phyloP scores from a whole-genome alignment of 2,113 vertebrate genomes.

The Noctilio leporinus region DNA sequence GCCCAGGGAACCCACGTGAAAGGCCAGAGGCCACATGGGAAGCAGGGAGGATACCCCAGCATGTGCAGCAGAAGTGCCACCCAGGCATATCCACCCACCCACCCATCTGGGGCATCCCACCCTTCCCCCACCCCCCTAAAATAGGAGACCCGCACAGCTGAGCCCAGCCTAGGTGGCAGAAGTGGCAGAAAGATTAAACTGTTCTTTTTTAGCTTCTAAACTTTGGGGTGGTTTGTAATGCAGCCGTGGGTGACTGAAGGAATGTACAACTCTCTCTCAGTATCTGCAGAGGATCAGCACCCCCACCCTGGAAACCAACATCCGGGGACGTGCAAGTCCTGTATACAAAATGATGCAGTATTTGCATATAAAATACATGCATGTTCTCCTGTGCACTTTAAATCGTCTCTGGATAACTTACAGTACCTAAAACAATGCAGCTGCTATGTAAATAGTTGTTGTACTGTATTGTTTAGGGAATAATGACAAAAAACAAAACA shows the following conservation, averaged over 20 bases:
- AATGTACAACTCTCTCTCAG: background rate
- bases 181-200: background rate
- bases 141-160: background rate
- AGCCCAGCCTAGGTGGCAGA: background rate
- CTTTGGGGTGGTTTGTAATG: background rate
- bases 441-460: background rate
- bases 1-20: background rate
- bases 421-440: background rate
- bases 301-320: background rate
- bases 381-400: background rate
- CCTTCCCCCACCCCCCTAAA: too few relatives aligned
- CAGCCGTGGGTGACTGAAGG: background rate
- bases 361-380: background rate
- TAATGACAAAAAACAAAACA: background rate
- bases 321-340: background rate
- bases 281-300: accelerated
- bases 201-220: background rate
- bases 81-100: background rate
- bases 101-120: background rate
- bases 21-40: background rate
- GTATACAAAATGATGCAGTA: too few relatives aligned
- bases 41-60: accelerated
- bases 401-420: background rate
- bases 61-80: accelerated
- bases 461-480: background rate